phyloP scores from a whole-genome alignment of 2,797 vertebrate species.

The Spondyliosoma cantharus region DNA sequence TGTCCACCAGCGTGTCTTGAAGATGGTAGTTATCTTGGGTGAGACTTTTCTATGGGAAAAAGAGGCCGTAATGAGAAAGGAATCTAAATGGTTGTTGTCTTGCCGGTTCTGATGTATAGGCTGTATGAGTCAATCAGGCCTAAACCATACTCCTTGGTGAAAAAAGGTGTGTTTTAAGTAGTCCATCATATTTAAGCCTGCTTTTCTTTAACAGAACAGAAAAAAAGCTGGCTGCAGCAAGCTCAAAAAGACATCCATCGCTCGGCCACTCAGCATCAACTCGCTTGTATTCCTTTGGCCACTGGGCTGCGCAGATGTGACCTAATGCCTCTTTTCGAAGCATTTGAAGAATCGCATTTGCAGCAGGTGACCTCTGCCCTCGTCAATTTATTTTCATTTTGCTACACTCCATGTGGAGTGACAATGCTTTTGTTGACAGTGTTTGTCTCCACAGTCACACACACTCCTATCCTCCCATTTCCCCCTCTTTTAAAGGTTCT shows the following conservation, averaged over 20 bases:
- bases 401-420: not conserved
- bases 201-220: not conserved
- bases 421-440: not conserved
- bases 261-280: not conserved
- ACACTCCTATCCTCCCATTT: not conserved
- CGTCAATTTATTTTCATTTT: not conserved
- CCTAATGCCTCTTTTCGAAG: not conserved
- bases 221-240: not conserved
- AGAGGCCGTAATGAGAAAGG: not conserved
- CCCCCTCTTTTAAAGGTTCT: not conserved
- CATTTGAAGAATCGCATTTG: not conserved
- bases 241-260: not conserved
- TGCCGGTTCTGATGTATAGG: not conserved
- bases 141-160: no score
- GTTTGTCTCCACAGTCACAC: not conserved
- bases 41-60: not conserved
- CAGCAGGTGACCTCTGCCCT: not conserved
- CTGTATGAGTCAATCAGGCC: not conserved
- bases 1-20: not conserved
- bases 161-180: not conserved
- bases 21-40: not conserved
- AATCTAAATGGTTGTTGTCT: conserved; percentile 12
- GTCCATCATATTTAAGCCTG: not conserved
- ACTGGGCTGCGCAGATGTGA: not conserved
- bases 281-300: not conserved